A percentile compares a stretch with the other conserved stretches of the same genome.
Conservation (phyloP, 1,140 invertebrate genomes). For the Cydia pomonella region DNA sequence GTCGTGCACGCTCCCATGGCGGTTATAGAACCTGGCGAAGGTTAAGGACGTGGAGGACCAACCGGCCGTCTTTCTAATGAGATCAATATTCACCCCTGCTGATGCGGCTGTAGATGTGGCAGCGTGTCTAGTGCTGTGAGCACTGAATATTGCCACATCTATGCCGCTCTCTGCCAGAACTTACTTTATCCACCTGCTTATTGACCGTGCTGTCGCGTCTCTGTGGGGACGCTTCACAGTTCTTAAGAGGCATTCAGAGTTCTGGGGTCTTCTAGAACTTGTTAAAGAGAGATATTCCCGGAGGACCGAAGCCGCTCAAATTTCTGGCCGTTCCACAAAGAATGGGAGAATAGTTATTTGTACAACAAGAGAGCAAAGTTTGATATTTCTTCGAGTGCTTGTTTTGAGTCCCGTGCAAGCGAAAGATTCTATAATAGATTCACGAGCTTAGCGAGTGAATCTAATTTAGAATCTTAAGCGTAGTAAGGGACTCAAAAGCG, state of each 20-base stretch:
- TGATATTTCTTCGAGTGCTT: too few relatives aligned
- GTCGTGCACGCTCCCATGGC: too few relatives aligned
- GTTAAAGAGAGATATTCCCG: neutral
- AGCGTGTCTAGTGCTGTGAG: too few relatives aligned
- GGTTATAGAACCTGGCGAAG: constrained; percentile 1
- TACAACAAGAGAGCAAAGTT: too few relatives aligned
- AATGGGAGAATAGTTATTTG: too few relatives aligned
- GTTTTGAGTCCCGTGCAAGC: too few relatives aligned
- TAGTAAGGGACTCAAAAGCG: too few relatives aligned
- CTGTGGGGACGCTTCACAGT: neutral
- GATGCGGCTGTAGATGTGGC: too few relatives aligned
- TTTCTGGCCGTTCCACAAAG: neutral
- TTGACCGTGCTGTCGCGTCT: neutral
- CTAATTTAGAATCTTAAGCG: too few relatives aligned
- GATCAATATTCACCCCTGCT: neutral
- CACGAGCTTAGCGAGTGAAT: too few relatives aligned
- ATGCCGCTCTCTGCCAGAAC: neutral
- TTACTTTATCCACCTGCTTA: neutral
- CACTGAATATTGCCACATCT: too few relatives aligned
- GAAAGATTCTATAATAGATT: too few relatives aligned
- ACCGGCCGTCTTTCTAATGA: neutral
- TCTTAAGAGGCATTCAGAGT: neutral
- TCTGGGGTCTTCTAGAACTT: neutral
- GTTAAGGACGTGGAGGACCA: neutral
- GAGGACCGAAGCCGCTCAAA: neutral